Conservation (phyloP, 1,140 invertebrate species). For the Mercenaria mercenaria region DNA sequence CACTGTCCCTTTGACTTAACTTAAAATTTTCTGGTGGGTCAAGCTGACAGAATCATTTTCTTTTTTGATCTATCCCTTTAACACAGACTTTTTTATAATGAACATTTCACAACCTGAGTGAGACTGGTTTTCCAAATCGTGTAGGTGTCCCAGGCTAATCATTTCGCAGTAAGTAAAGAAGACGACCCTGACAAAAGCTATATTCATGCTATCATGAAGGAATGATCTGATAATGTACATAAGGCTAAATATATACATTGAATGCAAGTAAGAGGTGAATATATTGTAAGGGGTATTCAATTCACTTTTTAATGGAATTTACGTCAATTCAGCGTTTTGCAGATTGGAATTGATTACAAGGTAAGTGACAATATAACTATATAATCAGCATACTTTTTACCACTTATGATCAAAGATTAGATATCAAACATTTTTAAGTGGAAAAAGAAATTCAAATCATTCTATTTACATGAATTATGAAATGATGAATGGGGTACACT, state of each 20-base stretch:
- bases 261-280: no score
- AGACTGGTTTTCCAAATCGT: not conserved
- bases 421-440: not conserved
- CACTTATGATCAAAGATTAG: not conserved
- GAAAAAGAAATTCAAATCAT: slow-evolving; percentile 30
- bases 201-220: not conserved
- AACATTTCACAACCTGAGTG: not conserved
- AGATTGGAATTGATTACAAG: not conserved
- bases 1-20: no score
- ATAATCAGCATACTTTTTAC: not conserved
- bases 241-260: not conserved
- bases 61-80: slow-evolving; percentile 2
- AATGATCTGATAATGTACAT: slow-evolving; percentile 4
- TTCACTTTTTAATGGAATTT: slow-evolving; percentile 41
- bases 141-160: not conserved
- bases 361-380: slow-evolving; percentile 33
- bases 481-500: not conserved
- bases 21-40: no score
- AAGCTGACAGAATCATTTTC: no score
- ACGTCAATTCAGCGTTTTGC: slow-evolving; percentile 11
- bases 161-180: not conserved
- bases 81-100: not conserved
- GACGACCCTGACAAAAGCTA: not conserved
- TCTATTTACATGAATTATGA: slow-evolving; percentile 35
- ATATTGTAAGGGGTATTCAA: not conserved